Conservation (phyloP, 2,113 vertebrate species). For the Mystacornis crossleyi region DNA sequence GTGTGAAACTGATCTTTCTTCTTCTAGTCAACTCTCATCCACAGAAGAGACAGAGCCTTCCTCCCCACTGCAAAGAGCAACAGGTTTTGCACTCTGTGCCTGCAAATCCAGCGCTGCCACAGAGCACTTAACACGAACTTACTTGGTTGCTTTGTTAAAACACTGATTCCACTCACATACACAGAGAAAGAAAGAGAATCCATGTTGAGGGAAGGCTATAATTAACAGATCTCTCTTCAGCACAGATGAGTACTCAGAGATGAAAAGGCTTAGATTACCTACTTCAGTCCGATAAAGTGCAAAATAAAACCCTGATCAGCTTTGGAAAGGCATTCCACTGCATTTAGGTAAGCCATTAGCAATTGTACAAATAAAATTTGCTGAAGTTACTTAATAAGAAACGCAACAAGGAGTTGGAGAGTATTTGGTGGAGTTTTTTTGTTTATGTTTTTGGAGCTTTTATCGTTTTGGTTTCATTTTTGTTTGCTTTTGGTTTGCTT, state of each 20-base stretch:
- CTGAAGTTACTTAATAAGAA: background rate
- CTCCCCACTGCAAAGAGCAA: background rate
- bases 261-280: constrained; percentile 41
- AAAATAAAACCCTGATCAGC: constrained; percentile 22
- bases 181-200: constrained; percentile 12
- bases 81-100: background rate
- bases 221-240: constrained; percentile 59
- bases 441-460: background rate
- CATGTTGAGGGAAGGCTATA: constrained; percentile 15
- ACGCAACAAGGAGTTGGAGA: background rate
- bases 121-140: background rate
- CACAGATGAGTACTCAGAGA: constrained; percentile 14
- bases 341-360: background rate
- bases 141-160: background rate
- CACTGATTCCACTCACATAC: background rate
- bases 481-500: background rate
- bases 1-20: background rate
- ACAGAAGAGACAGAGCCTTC: background rate
- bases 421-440: background rate
- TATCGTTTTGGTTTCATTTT: background rate
- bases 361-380: background rate
- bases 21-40: background rate
- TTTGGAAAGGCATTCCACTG: background rate
- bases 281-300: background rate
- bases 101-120: background rate